A percentile compares a stretch with the other conserved stretches of the same genome.
phyloP scores from a whole-genome alignment of 2,113 vertebrate genomes.

The Podilymbus podiceps region DNA sequence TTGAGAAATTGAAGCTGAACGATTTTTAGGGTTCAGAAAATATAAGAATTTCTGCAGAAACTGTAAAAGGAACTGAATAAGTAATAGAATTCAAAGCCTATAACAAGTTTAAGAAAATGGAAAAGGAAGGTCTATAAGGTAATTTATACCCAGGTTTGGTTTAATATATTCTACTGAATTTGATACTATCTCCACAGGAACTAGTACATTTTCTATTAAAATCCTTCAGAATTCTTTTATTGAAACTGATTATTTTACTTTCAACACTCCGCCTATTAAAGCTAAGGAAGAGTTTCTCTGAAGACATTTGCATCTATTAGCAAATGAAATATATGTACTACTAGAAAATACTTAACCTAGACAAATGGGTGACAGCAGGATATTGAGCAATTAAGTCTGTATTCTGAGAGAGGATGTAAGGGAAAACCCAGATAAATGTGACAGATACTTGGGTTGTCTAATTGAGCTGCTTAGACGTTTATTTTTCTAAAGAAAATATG shows the following conservation, averaged over 20 bases:
- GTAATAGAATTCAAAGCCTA: not conserved
- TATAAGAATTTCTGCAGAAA: not conserved
- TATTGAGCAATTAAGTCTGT: not conserved
- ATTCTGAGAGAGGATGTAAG: not conserved
- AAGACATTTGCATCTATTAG: constrained; percentile 37
- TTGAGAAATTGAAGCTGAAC: not conserved
- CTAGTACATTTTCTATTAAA: not conserved
- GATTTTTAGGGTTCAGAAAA: not conserved
- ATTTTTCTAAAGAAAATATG: not conserved
- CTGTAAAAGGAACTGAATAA: not conserved
- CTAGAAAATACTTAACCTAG: constrained; percentile 46
- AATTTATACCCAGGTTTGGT: not conserved
- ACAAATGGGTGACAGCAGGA: constrained; percentile 32
- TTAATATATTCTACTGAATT: constrained; percentile 19
- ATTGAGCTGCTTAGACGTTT: not conserved
- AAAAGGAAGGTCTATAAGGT: not conserved
- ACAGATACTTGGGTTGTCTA: not conserved
- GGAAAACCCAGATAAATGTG: not conserved
- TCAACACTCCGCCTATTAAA: constrained; percentile 35
- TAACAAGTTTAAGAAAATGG: not conserved
- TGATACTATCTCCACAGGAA: constrained; percentile 15
- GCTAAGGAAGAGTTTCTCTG: not conserved
- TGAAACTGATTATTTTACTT: constrained; percentile 21
- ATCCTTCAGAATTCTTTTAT: not conserved
- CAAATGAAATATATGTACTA: constrained; percentile 29